Base-by-base conservation (phyloP, 2,888 invertebrate species). In the Eugnorisma glareosa region DNA sequence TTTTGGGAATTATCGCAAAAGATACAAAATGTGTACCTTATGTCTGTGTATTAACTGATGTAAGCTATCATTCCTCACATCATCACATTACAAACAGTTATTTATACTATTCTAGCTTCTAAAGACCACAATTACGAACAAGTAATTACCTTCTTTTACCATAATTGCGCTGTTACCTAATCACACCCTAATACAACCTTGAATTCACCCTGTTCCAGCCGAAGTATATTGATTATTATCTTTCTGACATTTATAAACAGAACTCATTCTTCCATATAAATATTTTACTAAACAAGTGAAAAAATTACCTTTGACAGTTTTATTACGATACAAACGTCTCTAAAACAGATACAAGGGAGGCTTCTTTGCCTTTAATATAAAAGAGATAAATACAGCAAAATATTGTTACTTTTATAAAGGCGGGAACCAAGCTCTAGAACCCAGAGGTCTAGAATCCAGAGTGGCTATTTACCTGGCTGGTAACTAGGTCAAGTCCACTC, bases 401-500 rank as follows among this genome's bases (percentile, higher is more conserved):
- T 15, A 28, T 68, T 35, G 71, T 48, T 35, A 31, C 78, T 48
- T 48, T 76, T 67, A 72, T 67, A 40, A 81, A 31, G 40, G 18
- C 69, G 37, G 45, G 45, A 37, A 75, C 75, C 70, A 77, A 77
- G 15, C 54, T 61, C 69, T 81, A 67, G 54, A 64, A 51, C 15
- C 35, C 31, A 43, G 61, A 69, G 75, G 57, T 66, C 75, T 43
- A 59, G 71, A 67, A 37, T 43, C 48, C 67, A 31, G 31, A 61
- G 81, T 77, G 77, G 76, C 82, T 86, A 84, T 86, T 86, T 87
- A 87, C 87, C 84, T 87, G 84, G 63, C 69, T 35, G n/a, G 75
- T 59, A 89, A 87, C 64, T 86, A 67, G 89, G 89, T 89, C 89
- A 89, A 89, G 86, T 69, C 68, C 80, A 73, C 84, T 80, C 70